Base-by-base conservation (phyloP, 1,140 invertebrate genomes). In the Drosophila sechellia region DNA sequence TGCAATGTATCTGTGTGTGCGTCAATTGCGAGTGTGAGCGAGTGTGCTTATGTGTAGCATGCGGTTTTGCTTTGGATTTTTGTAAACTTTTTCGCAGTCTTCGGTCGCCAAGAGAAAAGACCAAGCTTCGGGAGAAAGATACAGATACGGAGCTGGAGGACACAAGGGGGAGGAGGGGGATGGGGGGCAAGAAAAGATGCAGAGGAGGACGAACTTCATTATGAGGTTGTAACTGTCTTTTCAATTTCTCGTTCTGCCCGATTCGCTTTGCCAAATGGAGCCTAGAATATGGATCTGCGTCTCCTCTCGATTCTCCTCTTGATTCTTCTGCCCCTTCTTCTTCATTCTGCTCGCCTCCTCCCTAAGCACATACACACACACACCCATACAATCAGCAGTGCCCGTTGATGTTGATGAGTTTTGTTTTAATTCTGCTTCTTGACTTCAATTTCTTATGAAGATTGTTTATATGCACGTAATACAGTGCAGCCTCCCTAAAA, bases 341-440 rank as follows among this genome's bases (percentile, higher is more conserved):
- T 54, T 2, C 48, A 39, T 34, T 45, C 46, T 27, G 13, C 39
- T 37, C 49, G 42, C 53, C 43, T 43, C 37, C 20, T 31, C 31
- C 27, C 31, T 31, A 8, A 31, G 31, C 20, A 22, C 20, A 22
- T 2, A 20, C 20, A 20, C 20, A 45, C 39, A 34, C 35, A 49
- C 39, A 35, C 42, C 8, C 31, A 31, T 10, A 8, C 31, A 31
- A 31, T 31, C 70, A 81, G 57, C 77, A 75, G 48, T 63, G 60
- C 77, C 69, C 68, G 42, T 45, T 76, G 76, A 77, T 76, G 77
- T 66, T 89, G 85, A 90, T 89, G 84, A 89, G 84, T 89, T 89
- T 89, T 89, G 85, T 89, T 89, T 89, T 90, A 89, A 89, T 89
- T 89, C 80, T 78, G 85, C 85, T 80, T 90, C 80, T 89, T 89